Base-by-base conservation (phyloP, 2,797 vertebrate genomes). In the Myotis findleyi region DNA sequence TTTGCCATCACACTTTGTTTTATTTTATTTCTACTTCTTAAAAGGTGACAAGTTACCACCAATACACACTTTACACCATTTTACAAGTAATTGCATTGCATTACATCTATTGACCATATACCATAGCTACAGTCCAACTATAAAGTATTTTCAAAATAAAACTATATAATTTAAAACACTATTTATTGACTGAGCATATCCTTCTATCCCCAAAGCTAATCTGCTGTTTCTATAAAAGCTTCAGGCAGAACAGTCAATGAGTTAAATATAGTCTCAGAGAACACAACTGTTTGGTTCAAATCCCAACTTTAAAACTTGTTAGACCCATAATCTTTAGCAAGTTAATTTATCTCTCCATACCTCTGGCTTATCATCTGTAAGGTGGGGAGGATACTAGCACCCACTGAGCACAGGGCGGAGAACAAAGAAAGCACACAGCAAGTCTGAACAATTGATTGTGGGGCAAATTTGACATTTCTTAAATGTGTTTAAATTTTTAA, bases 1-100 rank as follows among this genome's bases (percentile, higher is more conserved):
- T 69, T 55, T 68, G 18, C 8, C 57, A 38, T 88, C n/a, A 76
- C 3, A 5, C 87, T 81, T 85, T 87, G 7, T 16, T 59, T 69
- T 14, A 51, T 87, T 95, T 91, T 72, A 71, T 11, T 91, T 75
- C 59, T 81, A 44, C 20, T 36, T 47, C 25, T 81, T 86, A 91
- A 83, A 82, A 71, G 38, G 5, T 59, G 17, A 10, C 59, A 89
- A 49, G 7, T 33, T 62, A 23, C 47, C 38, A 55, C 14, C 5
- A 55, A 20, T 1, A 12, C 3, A 41, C 2, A 64, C 30, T 2
- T 36, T 38, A 84, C 6, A 44, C 30, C 9, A 5, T 81, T 94
- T 88, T 81, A 57, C 13, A 25, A 55, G 23, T 11, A 87, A 10
- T 64, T 16, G 13, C 5, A 30, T 51, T 68, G 8, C 5, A 68